These are phyloP conservation scores for Tribolium freemani DNA, from an alignment of 2,888 invertebrate genomes.

Conservation along the genomic window DNA sequence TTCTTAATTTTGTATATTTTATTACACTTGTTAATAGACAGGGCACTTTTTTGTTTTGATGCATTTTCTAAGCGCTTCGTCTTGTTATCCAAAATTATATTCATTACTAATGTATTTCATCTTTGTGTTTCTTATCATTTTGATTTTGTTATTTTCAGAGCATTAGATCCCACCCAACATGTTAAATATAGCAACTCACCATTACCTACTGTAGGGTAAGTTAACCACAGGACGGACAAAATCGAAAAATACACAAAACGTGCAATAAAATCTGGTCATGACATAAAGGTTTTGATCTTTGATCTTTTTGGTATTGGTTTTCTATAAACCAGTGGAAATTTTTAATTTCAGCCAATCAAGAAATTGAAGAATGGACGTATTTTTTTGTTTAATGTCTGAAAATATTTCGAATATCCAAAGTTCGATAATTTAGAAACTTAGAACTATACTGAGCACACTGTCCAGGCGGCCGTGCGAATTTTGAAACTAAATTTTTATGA, in stretches of 20 bases:
- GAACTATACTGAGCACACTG: too few species aligned
- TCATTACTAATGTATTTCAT: constrained; percentile 44
- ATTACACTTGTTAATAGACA: constrained; percentile 3
- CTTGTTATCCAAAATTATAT: constrained; percentile 24
- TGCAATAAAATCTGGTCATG: not conserved
- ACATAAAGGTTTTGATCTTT: too few species aligned
- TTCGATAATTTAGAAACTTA: too few species aligned
- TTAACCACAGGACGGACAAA: constrained; percentile 51
- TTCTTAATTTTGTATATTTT: constrained; percentile 1
- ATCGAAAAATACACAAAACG: not conserved
- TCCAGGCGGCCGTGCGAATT: too few species aligned
- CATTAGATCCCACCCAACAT: constrained; percentile 71
- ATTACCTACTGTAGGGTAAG: constrained; percentile 77
- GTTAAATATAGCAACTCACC: constrained; percentile 68
- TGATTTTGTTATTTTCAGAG: constrained; percentile 73
- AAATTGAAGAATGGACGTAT: too few species aligned
- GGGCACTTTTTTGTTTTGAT: constrained; percentile 1
- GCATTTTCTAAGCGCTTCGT: constrained; percentile 18
- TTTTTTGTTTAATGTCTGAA: too few species aligned
- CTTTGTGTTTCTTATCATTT: constrained; percentile 55
- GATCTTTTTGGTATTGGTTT: too few species aligned
- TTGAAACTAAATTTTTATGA: too few species aligned
- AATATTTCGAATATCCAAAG: too few species aligned
- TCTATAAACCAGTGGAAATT: too few species aligned
- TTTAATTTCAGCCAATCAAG: too few species aligned